Base-by-base conservation (phyloP, 92 coral and sea anemone genomes). In the Phenganax subtilis region DNA sequence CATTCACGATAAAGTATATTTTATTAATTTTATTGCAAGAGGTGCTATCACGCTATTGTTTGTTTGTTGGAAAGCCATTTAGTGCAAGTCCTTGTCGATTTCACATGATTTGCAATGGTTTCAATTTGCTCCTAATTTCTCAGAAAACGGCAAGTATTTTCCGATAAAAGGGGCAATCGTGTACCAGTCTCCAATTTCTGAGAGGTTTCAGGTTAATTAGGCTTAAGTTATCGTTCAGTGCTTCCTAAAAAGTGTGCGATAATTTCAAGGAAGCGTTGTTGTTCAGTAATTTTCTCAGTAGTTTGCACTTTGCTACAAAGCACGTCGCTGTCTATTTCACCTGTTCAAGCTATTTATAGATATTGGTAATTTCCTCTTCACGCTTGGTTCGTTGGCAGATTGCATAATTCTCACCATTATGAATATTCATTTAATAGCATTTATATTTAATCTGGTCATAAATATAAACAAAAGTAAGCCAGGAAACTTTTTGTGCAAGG, bases 341-440 rank as follows among this genome's bases (percentile, higher is more conserved):
- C 73, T 68, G 73, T 68, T 68, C 53, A 17, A 16, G 9, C 73
- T 68, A 68, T 68, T 68, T 68, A 68, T 68, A 68, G 73, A 37
- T 12, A 27, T 66, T 66, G 28, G 72, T 66, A 66, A 66, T 66
- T 66, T 66, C 72, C 72, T 66, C 27, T 17, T 61, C 14, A 28
- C 47, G 5, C 47, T 37, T 37, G 30, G 37, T 28, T 64, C 20
- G 37, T 64, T 64, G 70, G 27, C 70, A 64, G 47, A 64, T 25
- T 25, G 70, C 12, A 16, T 8, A 7, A 15, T 64, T 64, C 17
- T 20, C 30, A 37, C 47, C 47, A 37, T 37, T 37, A 37, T 37
- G 47, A 37, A 37, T 37, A 37, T 37, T 37, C 47, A 5, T 37
- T 1, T 37, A 5, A 61, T 61, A 7, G 25, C 67, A 61, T 61